phyloP scores from a whole-genome alignment of 2,888 invertebrate genomes.

The Colletes collaris region DNA sequence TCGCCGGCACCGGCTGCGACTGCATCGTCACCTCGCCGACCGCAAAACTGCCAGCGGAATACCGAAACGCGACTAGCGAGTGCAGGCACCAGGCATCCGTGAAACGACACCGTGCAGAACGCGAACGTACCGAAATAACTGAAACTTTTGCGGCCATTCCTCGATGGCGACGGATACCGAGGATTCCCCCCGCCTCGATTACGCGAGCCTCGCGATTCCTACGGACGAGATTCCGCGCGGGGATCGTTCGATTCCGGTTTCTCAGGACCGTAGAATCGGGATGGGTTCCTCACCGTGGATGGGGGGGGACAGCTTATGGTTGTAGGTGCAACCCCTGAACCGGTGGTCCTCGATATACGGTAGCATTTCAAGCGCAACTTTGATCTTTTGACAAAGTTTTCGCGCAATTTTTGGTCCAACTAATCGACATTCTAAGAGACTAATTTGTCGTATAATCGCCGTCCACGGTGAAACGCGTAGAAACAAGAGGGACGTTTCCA shows the following conservation, averaged over 20 bases:
- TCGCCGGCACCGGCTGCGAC: slow-evolving; percentile 65
- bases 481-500: too few relatives aligned
- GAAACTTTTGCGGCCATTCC: slow-evolving; percentile 67
- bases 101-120: slow-evolving; percentile 38
- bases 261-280: too few relatives aligned
- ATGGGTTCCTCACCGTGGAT: too few relatives aligned
- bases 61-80: slow-evolving; percentile 53
- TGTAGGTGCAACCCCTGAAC: too few relatives aligned
- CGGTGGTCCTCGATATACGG: too few relatives aligned
- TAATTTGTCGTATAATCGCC: too few relatives aligned
- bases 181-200: slow-evolving; percentile 39
- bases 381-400: too few relatives aligned
- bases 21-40: slow-evolving; percentile 68
- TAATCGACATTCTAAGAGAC: too few relatives aligned
- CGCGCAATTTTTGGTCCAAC: too few relatives aligned
- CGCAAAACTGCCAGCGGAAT: slow-evolving; percentile 70
- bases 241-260: background rate
- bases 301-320: too few relatives aligned
- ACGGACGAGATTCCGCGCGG: slow-evolving; percentile 8
- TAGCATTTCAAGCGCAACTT: too few relatives aligned
- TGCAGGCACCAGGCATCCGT: slow-evolving; percentile 29
- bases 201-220: slow-evolving; percentile 7
- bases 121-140: slow-evolving; percentile 60
- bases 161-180: slow-evolving; percentile 47
- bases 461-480: too few relatives aligned